These are phyloP conservation scores for Xenopus petersii DNA, from an alignment of 2,797 vertebrate genomes.

Conservation along the genomic window DNA sequence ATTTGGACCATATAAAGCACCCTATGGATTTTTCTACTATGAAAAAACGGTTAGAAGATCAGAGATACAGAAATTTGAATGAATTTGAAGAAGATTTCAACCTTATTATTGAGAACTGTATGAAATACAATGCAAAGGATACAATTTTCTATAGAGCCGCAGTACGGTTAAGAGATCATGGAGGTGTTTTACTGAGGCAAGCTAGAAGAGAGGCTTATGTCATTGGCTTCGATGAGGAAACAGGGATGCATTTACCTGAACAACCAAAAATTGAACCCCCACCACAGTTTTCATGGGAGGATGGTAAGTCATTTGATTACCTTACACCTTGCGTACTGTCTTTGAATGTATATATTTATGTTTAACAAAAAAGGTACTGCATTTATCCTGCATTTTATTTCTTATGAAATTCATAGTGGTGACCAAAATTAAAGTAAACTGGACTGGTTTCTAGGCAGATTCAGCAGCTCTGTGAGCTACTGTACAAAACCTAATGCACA, in stretches of 20 bases:
- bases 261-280: constrained; percentile 76
- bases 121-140: constrained; percentile 97
- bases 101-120: constrained; percentile 90
- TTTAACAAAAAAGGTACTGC: too few relatives aligned
- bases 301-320: constrained; percentile 72
- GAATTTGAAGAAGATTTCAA: constrained; percentile 93
- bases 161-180: constrained; percentile 87
- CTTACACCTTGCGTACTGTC: not conserved
- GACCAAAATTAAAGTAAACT: too few relatives aligned
- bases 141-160: constrained; percentile 93
- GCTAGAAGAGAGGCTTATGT: constrained; percentile 79
- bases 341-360: too few relatives aligned
- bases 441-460: too few relatives aligned
- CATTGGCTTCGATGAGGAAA: constrained; percentile 83
- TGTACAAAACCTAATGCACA: too few relatives aligned
- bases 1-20: constrained; percentile 88
- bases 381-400: too few relatives aligned
- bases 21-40: constrained; percentile 98
- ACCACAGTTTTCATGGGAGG: constrained; percentile 90
- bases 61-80: constrained; percentile 82
- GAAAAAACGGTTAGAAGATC: constrained; percentile 81
- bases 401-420: too few relatives aligned
- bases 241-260: constrained; percentile 84
- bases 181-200: constrained; percentile 87
- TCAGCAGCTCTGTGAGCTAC: too few relatives aligned